Evolutionary conservation across 1,140 invertebrate genomes (phyloP), one percentile per base, ranked within the genome.

Genomic region (Drosophila pandora): DNA sequence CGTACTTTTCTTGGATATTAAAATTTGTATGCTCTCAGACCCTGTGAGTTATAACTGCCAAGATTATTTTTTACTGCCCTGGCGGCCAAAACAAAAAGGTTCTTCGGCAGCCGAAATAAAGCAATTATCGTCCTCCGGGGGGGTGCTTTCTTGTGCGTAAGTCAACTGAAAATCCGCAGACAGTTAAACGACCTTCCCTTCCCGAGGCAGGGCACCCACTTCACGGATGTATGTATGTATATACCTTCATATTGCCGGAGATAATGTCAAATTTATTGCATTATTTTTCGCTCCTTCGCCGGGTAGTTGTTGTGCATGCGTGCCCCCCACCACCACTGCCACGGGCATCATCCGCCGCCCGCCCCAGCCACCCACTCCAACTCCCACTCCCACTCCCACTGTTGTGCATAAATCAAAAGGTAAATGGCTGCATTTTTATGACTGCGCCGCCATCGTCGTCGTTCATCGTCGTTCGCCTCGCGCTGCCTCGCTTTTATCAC

Each of bases 371-470:
- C 10, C 21, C 37, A 13, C 28, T 12, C 9, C 12, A 28, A 30
- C 28, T 49, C 13, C 50, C 9, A 41, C 10, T 60, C 34, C 45
- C 43, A 56, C 32, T 52, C 32, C 25, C 76, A 54, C 53, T 79
- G 76, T 72, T 88, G 75, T 55, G 83, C 83, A 88, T 88, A 88
- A 88, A 88, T 88, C 83, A 88, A 88, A 88, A 88, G 83, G 83
- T 88, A 88, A 88, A 88, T 88, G 83, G 83, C 83, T 88, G 83
- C 83, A 88, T 88, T 88, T 88, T 88, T 88, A 88, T 88, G 83
- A 82, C 83, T 87, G 83, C 83, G 72, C 70, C 79, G 75, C 64
- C 79, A 74, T 80, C 64, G 70, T 64, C 64, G 70, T 57, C 76
- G 72, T 79, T 76, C 82, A 74, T 84, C 80, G 75, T 81, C 82